phyloP scores from a whole-genome alignment of 1,140 invertebrate species.

The Heliconius eleuchia region DNA sequence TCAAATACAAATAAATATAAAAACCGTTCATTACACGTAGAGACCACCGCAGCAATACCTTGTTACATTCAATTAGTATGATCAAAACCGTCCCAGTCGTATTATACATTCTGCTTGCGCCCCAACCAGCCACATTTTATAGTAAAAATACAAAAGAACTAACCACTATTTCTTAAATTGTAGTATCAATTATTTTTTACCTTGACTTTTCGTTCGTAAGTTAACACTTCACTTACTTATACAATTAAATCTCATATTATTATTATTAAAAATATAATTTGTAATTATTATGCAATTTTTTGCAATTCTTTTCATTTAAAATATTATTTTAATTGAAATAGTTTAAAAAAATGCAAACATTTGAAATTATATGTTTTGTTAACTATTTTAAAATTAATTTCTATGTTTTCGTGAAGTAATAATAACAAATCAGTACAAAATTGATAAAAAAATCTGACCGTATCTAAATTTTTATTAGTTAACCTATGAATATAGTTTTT shows the following conservation, averaged over 20 bases:
- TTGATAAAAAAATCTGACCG: too few species aligned
- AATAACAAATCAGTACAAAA: too few species aligned
- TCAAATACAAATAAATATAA: neutral
- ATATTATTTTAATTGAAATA: neutral
- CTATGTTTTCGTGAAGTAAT: too few species aligned
- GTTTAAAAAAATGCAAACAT: too few species aligned
- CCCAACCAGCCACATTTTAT: neutral
- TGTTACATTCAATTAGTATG: constrained; percentile 23
- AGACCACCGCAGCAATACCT: neutral
- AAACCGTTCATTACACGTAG: neutral
- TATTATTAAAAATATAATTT: neutral
- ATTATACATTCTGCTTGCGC: constrained; percentile 20
- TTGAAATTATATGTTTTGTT: too few species aligned
- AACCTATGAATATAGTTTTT: too few species aligned
- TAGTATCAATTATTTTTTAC: constrained; percentile 7
- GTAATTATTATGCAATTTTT: neutral
- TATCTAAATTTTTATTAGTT: too few species aligned
- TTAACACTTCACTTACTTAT: neutral
- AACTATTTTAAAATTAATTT: too few species aligned
- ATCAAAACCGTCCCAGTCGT: constrained; percentile 16
- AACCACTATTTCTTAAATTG: neutral
- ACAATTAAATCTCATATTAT: neutral
- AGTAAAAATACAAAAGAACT: constrained; percentile 3
- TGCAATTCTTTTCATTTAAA: neutral
- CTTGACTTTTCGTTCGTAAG: neutral